A percentile compares a stretch with the other conserved stretches of the same genome.
These are phyloP conservation scores for Drosophila multiciliata DNA, from an alignment of 2,888 invertebrate genomes.

Conservation along the genomic window DNA sequence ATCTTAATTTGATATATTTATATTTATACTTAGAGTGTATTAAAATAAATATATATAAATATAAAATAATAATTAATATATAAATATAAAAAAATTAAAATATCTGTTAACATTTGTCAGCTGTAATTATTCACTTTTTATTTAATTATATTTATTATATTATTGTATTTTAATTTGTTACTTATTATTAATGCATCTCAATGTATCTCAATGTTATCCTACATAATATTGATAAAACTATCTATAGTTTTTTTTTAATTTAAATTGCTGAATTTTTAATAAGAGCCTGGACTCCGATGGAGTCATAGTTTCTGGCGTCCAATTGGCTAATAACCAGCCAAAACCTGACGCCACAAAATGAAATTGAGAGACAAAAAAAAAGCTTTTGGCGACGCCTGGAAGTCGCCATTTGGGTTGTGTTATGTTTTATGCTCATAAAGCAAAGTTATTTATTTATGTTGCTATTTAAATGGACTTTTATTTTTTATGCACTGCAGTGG, in stretches of 20 bases:
- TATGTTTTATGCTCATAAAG: slow-evolving; percentile 36
- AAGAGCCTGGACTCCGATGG: slow-evolving; percentile 1
- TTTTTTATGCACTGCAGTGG: slow-evolving; percentile 50
- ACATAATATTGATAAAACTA: neutral
- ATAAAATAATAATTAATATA: no score
- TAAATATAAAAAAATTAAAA: no score
- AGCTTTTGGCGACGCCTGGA: slow-evolving; percentile 53
- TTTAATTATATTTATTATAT: no score
- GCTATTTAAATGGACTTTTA: slow-evolving; percentile 37
- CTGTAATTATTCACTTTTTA: no score
- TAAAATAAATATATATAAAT: no score
- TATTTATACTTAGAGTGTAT: no score
- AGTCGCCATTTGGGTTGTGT: slow-evolving; percentile 52
- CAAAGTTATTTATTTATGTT: slow-evolving; percentile 72
- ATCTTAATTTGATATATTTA: no score
- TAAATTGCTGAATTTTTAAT: slow-evolving; percentile 1
- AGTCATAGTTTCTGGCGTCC: slow-evolving; percentile 64
- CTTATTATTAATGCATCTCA: no score
- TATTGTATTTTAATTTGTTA: no score
- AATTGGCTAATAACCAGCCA: slow-evolving; percentile 72
- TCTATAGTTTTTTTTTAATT: neutral
- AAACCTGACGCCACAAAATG: slow-evolving; percentile 23
- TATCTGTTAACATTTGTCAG: no score
- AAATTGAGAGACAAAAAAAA: slow-evolving; percentile 20
- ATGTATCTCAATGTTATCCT: no score